phyloP scores from a whole-genome alignment of 2,797 vertebrate species.

The Paedocypris micromegethes region DNA sequence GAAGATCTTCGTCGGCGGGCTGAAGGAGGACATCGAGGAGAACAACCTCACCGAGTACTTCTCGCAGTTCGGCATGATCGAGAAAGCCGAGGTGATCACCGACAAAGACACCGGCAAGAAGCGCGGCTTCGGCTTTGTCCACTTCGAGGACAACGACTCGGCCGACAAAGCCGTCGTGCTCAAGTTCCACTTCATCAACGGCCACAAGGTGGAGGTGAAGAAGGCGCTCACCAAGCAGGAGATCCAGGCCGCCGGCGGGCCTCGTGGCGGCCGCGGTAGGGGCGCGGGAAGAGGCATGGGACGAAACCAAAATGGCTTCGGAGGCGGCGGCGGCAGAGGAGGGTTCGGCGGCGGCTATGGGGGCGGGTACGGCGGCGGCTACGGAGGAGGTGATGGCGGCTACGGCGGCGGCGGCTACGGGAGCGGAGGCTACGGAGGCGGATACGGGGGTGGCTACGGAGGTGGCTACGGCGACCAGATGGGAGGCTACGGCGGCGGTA shows the following conservation, averaged over 20 bases:
- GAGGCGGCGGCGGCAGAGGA: slow-evolving; percentile 56
- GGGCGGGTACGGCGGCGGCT: slow-evolving; percentile 63
- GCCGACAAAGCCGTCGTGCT: slow-evolving; percentile 81
- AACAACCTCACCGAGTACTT: slow-evolving; percentile 75
- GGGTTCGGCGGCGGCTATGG: slow-evolving; percentile 62
- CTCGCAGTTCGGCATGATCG: slow-evolving; percentile 76
- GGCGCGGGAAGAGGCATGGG: slow-evolving; percentile 70
- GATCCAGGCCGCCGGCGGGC: slow-evolving; percentile 68
- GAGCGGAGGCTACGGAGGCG: slow-evolving; percentile 67
- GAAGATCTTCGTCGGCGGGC: slow-evolving; percentile 80
- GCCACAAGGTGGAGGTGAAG: slow-evolving; percentile 80
- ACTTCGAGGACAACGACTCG: slow-evolving; percentile 77
- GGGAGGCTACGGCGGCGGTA: slow-evolving; percentile 50
- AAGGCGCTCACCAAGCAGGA: slow-evolving; percentile 81
- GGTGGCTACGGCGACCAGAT: slow-evolving; percentile 53
- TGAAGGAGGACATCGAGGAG: slow-evolving; percentile 77
- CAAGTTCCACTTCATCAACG: slow-evolving; percentile 80
- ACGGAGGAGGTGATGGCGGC: slow-evolving; percentile 67
- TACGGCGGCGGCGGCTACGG: slow-evolving; percentile 67
- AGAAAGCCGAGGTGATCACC: slow-evolving; percentile 79
- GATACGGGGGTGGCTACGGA: slow-evolving; percentile 68
- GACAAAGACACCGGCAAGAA: slow-evolving; percentile 82
- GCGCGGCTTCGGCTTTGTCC: slow-evolving; percentile 80
- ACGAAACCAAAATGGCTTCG: slow-evolving; percentile 62
- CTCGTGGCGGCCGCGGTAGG: slow-evolving; percentile 59